Evolutionary conservation across 2,113 vertebrate genomes (phyloP), one percentile per base, ranked within the genome.

Genomic region (Vulpes lagopus): DNA sequence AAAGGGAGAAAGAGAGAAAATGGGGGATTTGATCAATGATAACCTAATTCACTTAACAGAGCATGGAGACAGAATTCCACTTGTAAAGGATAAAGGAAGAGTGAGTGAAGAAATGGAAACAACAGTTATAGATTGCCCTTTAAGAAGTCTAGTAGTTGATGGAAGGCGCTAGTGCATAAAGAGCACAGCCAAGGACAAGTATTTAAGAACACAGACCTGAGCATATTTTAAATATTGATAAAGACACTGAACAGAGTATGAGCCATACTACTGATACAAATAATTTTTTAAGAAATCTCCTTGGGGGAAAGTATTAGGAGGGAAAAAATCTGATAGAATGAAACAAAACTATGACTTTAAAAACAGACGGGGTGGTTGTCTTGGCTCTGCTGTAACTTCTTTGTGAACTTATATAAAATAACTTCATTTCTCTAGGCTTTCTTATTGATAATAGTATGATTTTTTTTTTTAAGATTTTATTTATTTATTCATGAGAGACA

Each of bases 351-450:
- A 17, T 60, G 27, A 90, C n/a, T 87, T 93, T 92, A 80, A 79
- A 95, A 93, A 43, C 20, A 57, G 43, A 6, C 87, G 5, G 8
- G 49, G 3, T 0, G 0, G 74, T 85, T 78, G 57, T 74, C 60
- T 88, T 55, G 59, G 53, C n/a, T 59, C 8, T 57, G 74, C 1
- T 85, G 11, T 53, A 92, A 94, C 32, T 65, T 55, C 57, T 95
- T 73, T 69, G 53, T 53, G 71, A 89, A 84, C 51, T 95, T 89
- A 74, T 38, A 51, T 74, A 82, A 81, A 76, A 94, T 51, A 5
- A 57, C n/a, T 87, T 3, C 12, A 32, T 74, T 96, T 91, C 55
- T 62, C 30, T 81, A 95, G 2, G 5, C 73, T 90, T 81, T 74
- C 49, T 94, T 55, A 0, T 15, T n/a, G 65, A 67, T 17, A 67